These are phyloP conservation scores for Glandiceps talaboti DNA, from an alignment of 53 echinoderm and acorn worm species.

Conservation along the genomic window DNA sequence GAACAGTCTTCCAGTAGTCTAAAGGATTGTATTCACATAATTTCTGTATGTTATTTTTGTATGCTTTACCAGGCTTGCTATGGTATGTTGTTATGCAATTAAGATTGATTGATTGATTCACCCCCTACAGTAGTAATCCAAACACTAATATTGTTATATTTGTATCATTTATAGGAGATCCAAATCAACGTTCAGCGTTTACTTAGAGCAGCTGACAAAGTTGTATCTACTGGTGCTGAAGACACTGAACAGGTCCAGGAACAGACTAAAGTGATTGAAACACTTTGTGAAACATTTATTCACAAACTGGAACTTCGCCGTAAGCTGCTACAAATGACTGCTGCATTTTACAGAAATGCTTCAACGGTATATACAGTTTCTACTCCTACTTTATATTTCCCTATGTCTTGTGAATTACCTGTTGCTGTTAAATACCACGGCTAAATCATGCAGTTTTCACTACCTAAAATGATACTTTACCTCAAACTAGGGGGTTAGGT, in stretches of 20 bases:
- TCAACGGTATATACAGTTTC: conserved; percentile 40
- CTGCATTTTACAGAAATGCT: conserved; percentile 89
- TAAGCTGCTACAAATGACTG: conserved; percentile 53
- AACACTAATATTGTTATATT: too few species aligned
- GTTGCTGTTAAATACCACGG: neutral
- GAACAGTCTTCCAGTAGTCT: too few species aligned
- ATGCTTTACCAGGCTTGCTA: too few species aligned
- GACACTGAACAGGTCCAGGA: conserved; percentile 74
- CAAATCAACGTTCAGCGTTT: conserved; percentile 69
- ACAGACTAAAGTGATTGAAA: conserved; percentile 85
- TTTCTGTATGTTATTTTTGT: too few species aligned
- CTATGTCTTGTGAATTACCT: neutral
- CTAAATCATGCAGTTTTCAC: too few species aligned
- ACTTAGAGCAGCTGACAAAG: conserved; percentile 54
- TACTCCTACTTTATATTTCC: neutral
- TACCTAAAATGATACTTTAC: too few species aligned
- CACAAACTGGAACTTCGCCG: conserved; percentile 59
- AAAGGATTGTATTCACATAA: too few species aligned
- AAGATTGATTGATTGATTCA: too few species aligned
- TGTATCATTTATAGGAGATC: conserved; percentile 40
- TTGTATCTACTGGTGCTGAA: conserved; percentile 68
- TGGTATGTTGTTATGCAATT: too few species aligned
- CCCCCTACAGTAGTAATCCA: too few species aligned
- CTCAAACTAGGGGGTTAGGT: too few species aligned
- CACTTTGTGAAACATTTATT: conserved; percentile 82